Conservation (phyloP, 2,113 vertebrate species). For the Platichthys stellatus region DNA sequence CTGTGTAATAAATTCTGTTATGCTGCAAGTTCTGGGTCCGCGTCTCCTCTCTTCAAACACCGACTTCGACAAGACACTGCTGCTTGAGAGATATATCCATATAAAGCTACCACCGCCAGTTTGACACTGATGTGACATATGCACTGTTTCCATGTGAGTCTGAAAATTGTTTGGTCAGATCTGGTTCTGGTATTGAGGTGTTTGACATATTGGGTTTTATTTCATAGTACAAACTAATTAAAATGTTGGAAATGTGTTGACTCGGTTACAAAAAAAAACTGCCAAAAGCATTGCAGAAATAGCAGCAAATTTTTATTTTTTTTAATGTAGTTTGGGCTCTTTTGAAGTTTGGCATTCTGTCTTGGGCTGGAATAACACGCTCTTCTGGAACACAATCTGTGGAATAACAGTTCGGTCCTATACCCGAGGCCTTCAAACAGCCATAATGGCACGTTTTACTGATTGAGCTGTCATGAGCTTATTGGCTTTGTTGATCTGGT, state of each 20-base stretch:
- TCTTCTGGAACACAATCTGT: conserved; percentile 48
- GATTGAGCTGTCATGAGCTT: conserved; percentile 47
- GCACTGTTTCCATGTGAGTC: too few relatives aligned
- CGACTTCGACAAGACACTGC: too few relatives aligned
- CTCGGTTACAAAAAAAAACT: conserved; percentile 8
- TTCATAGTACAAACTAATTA: conserved; percentile 28
- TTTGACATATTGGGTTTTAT: neutral
- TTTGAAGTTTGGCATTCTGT: conserved; percentile 30
- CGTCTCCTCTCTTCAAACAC: too few relatives aligned
- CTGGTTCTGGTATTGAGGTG: neutral
- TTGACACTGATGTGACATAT: too few relatives aligned
- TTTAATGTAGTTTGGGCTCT: conserved; percentile 32
- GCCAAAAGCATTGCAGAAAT: conserved; percentile 25
- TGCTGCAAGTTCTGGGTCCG: too few relatives aligned
- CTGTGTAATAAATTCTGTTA: too few relatives aligned
- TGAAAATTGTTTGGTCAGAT: neutral
- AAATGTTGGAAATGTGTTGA: conserved; percentile 20
- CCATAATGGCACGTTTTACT: conserved; percentile 42
- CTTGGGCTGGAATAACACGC: conserved; percentile 31
- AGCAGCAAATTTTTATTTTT: conserved; percentile 11
- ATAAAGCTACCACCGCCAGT: too few relatives aligned
- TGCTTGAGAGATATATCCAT: too few relatives aligned
- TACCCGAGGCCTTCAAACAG: conserved; percentile 40
- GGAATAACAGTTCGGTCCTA: conserved; percentile 35
- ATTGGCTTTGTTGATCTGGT: conserved; percentile 48